Evolutionary conservation across 2,797 vertebrate species (phyloP).

Genomic region (Anguilla obscura): DNA sequence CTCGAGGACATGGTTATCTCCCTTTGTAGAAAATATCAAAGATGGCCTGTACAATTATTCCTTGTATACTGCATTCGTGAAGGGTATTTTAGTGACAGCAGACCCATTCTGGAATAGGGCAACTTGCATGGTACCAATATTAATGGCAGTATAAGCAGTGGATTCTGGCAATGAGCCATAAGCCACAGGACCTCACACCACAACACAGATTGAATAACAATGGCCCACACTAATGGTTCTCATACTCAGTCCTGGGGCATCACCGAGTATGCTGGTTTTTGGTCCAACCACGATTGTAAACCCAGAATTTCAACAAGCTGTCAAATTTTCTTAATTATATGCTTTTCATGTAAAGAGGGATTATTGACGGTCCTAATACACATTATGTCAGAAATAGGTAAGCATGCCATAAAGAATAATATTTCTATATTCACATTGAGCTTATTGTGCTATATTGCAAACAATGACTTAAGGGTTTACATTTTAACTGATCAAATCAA

Average conservation of each 20-base stretch:
- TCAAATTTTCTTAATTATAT: too few species aligned
- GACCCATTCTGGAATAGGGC: slow-evolving; percentile 57
- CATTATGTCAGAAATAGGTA: too few species aligned
- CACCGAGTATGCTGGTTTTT: neutral
- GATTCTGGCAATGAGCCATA: neutral
- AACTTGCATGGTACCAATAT: slow-evolving; percentile 28
- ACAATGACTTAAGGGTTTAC: too few species aligned
- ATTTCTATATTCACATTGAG: too few species aligned
- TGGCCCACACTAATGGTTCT: too few species aligned
- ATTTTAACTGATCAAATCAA: too few species aligned
- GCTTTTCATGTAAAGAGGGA: too few species aligned
- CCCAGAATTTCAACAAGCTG: neutral
- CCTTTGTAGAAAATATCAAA: neutral
- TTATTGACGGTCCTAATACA: too few species aligned
- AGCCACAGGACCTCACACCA: neutral
- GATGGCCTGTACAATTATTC: neutral
- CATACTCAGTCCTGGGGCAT: neutral
- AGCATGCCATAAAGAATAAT: too few species aligned
- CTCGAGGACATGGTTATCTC: neutral
- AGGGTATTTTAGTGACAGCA: slow-evolving; percentile 32
- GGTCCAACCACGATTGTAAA: neutral
- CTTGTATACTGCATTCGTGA: slow-evolving; percentile 3
- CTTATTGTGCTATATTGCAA: too few species aligned
- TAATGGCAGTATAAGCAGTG: neutral
- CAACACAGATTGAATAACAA: neutral